These are phyloP conservation scores for Coenonympha arcania DNA, from an alignment of 2,888 invertebrate species.

Conservation along the genomic window DNA sequence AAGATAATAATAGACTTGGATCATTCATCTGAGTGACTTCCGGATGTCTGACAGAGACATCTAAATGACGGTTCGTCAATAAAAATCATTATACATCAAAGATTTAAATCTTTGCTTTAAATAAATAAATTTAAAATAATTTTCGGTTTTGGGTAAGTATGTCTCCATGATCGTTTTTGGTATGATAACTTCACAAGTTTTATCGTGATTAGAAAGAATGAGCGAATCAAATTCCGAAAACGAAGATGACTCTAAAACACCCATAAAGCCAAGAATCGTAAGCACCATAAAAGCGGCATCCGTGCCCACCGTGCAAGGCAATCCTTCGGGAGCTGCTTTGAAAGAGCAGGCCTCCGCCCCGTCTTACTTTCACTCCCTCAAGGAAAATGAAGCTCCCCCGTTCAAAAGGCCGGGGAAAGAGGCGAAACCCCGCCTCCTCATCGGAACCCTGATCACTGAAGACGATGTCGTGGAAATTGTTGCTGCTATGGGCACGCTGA, in stretches of 20 bases:
- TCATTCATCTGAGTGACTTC: too few relatives aligned
- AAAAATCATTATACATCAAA: too few relatives aligned
- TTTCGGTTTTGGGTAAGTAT: too few relatives aligned
- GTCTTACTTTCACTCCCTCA: slow-evolving; percentile 52
- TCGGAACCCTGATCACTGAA: slow-evolving; percentile 45
- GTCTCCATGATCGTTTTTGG: too few relatives aligned
- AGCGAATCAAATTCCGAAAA: not conserved
- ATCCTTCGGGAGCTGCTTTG: slow-evolving; percentile 27
- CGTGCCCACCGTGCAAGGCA: slow-evolving; percentile 33
- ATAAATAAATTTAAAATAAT: too few relatives aligned
- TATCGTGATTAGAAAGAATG: too few relatives aligned
- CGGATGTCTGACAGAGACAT: too few relatives aligned
- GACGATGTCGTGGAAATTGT: slow-evolving; percentile 50
- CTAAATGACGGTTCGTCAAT: too few relatives aligned
- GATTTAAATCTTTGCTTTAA: too few relatives aligned
- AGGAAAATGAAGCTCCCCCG: slow-evolving; percentile 53
- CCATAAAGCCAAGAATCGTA: not conserved
- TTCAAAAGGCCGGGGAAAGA: slow-evolving; percentile 43
- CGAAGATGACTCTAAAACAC: not conserved
- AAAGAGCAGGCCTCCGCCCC: slow-evolving; percentile 54
- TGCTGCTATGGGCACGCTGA: slow-evolving; percentile 34
- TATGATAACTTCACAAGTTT: too few relatives aligned
- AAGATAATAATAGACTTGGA: too few relatives aligned
- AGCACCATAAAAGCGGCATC: slow-evolving; percentile 38
- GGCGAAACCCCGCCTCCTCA: slow-evolving; percentile 39